phyloP scores from a whole-genome alignment of 2,113 vertebrate species.

The Spilogale gracilis region DNA sequence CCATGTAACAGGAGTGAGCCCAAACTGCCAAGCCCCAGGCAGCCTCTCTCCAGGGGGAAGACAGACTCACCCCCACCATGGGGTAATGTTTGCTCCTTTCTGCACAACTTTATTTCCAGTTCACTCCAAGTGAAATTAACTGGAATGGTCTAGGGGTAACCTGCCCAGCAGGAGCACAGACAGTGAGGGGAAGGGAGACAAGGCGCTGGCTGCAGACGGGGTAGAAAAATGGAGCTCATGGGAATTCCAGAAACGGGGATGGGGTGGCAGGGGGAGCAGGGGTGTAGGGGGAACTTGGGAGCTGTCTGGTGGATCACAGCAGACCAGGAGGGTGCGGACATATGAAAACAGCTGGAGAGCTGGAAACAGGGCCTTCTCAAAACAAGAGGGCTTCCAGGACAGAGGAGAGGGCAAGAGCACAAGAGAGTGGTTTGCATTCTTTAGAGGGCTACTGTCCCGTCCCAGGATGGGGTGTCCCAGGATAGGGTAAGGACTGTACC shows the following conservation, averaged over 20 bases:
- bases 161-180: not conserved
- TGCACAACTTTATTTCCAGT: not conserved
- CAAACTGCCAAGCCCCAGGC: no score
- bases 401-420: not conserved
- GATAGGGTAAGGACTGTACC: not conserved
- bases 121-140: not conserved
- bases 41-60: not conserved
- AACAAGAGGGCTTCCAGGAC: not conserved
- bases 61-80: no score
- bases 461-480: no score
- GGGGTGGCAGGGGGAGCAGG: fast-evolving
- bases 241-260: not conserved
- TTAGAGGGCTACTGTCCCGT: not conserved
- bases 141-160: not conserved
- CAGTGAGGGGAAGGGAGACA: not conserved
- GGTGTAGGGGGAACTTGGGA: fast-evolving
- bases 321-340: fast-evolving
- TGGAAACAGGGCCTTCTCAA: not conserved
- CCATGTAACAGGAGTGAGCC: not conserved
- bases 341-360: fast-evolving
- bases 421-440: not conserved
- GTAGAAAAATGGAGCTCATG: not conserved
- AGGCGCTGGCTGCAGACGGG: not conserved
- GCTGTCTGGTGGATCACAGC: no score
- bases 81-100: not conserved